These are phyloP conservation scores for Cyrtorhinus lividipennis DNA, from an alignment of 1,140 invertebrate species.

Conservation along the genomic window DNA sequence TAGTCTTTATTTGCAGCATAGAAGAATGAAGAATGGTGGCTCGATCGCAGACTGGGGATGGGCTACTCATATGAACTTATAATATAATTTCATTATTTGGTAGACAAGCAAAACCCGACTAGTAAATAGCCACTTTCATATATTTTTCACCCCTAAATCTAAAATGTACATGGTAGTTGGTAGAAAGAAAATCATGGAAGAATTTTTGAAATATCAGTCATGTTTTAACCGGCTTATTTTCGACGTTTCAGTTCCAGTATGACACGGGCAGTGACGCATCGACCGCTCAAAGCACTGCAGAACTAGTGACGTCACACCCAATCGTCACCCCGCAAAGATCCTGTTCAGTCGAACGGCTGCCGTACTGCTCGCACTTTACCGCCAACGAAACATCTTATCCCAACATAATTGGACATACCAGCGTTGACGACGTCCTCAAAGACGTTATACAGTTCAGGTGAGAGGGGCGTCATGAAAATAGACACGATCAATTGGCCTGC, in stretches of 20 bases:
- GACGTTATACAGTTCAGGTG: slow-evolving; percentile 63
- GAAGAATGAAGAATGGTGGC: no score
- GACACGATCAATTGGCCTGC: not conserved
- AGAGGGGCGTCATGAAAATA: not conserved
- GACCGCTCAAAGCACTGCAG: slow-evolving; percentile 13
- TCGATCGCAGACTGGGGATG: no score
- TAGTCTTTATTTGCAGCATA: no score
- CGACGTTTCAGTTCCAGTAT: slow-evolving; percentile 11
- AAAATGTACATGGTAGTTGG: no score
- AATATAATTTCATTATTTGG: no score
- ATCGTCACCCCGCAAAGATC: slow-evolving; percentile 42
- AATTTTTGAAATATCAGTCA: no score
- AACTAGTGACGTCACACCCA: slow-evolving; percentile 34
- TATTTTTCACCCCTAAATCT: no score
- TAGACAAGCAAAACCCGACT: no score
- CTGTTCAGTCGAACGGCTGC: slow-evolving; percentile 47
- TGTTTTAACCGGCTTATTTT: no score
- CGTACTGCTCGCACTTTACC: slow-evolving; percentile 50
- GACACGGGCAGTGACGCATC: not conserved
- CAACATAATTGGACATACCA: slow-evolving; percentile 52
- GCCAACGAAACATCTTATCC: slow-evolving; percentile 75
- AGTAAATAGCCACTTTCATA: no score
- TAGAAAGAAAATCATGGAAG: no score
- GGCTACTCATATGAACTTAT: no score
- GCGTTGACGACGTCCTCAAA: slow-evolving; percentile 48